Evolutionary conservation across 2,888 invertebrate species (phyloP), one percentile per base, ranked within the genome.

Genomic region (Drosophila anomalipes): DNA sequence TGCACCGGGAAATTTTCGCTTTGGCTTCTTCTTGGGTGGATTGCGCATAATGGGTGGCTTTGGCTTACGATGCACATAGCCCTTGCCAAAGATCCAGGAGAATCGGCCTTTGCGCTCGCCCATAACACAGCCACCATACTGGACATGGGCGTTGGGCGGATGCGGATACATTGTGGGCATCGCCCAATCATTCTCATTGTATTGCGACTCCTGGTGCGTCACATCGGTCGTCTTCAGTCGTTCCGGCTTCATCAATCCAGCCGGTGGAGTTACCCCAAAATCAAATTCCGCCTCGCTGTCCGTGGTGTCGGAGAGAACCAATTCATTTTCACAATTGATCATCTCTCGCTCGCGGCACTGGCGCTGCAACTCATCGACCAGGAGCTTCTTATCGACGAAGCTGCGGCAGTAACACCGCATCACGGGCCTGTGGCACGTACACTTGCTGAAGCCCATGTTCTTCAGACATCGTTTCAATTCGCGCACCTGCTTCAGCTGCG

Each of bases 261-360:
- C 96, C 0, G 96, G 96, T 1, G 96, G 96, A 0, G 96, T 96
- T 62, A 96, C 96, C 71, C 96, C 96, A 49, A 96, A 95, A 83
- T 96, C 96, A 92, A 96, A 94, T 67, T 96, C 96, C 2, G 95
- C 95, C 72, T 96, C 95, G 30, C 91, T 93, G 28, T 93, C 93
- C 14, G 90, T 89, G 12, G 93, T 92, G 26, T 93, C 93, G 0
- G 93, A 90, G 0, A 93, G 79, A 0, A 92, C 82, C 22, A 93
- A 71, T 0, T 79, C 75, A 10, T 91, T 77, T 33, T 83, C 86
- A 32, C 91, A 87, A 53, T 74, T 64, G 4, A 78, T 59, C 26
- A 93, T 68, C 12, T 85, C 53, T 0, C 89, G 86, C 0, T 75
- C 63, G 0, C 77, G 62, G 35, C 93, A 93, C 58, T 95, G 94